Percentiles rank a stretch among this genome's conserved stretches.
Evolutionary conservation across 2,797 vertebrate genomes (phyloP).

Genomic region (Peromyscus melanophrys): DNA sequence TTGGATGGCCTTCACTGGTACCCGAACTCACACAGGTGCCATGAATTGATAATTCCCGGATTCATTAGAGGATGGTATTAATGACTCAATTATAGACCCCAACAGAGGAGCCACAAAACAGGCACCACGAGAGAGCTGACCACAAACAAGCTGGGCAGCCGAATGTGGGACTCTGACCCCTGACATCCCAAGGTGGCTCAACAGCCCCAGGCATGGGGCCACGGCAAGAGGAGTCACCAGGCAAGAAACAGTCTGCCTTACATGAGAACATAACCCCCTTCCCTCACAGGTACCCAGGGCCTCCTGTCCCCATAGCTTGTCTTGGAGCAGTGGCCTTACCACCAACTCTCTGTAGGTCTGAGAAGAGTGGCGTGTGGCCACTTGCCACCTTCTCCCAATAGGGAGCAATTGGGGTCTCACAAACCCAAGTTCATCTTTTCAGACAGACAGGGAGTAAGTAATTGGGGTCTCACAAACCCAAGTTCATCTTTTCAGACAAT

Average conservation of each 20-base stretch:
- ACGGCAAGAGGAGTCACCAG: background rate
- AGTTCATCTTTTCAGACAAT: background rate
- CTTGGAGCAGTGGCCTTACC: background rate
- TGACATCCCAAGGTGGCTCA: background rate
- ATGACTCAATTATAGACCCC: background rate
- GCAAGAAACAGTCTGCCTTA: background rate
- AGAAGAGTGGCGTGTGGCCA: accelerated
- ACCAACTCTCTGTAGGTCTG: background rate
- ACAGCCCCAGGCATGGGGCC: background rate
- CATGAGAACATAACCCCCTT: background rate
- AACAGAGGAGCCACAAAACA: background rate
- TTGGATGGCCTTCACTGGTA: background rate
- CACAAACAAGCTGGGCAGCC: no score
- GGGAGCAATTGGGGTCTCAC: background rate
- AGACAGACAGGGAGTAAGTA: background rate
- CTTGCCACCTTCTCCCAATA: background rate
- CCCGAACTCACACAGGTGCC: background rate
- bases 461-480: background rate
- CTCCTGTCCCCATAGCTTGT: background rate
- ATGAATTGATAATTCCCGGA: background rate
- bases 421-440: background rate
- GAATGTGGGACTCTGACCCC: no score
- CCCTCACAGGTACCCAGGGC: background rate
- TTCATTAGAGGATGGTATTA: background rate
- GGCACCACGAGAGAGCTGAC: background rate